Evolutionary conservation across 2,113 vertebrate species (phyloP).

Genomic region (Astur gentilis): DNA sequence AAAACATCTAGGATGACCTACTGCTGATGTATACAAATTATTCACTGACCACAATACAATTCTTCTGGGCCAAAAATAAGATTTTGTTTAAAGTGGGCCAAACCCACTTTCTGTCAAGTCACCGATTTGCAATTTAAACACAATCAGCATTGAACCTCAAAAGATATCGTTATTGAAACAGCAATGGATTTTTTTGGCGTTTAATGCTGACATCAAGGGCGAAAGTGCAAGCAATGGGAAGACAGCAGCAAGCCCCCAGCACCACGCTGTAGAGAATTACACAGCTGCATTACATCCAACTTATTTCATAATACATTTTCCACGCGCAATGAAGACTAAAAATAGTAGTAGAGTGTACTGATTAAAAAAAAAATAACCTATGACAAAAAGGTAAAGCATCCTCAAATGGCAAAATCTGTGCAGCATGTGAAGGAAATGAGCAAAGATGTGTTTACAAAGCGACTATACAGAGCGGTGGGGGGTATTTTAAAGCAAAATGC

Average conservation of each 20-base stretch:
- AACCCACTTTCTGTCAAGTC: neutral
- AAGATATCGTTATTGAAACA: neutral
- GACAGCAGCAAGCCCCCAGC: neutral
- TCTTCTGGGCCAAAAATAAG: neutral
- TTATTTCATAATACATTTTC: neutral
- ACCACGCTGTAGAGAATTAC: neutral
- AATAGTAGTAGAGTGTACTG: neutral
- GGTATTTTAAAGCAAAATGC: neutral
- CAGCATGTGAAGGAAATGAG: neutral
- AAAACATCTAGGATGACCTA: neutral
- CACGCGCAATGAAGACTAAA: neutral
- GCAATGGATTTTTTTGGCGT: neutral
- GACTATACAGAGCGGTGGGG: fast-evolving
- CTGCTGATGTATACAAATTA: neutral
- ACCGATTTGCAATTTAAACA: neutral
- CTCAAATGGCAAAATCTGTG: too few relatives aligned
- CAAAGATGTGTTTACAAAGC: neutral
- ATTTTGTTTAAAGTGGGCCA: neutral
- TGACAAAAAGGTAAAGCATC: neutral
- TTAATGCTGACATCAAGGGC: neutral
- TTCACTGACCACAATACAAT: neutral
- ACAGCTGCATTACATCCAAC: neutral
- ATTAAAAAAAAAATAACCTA: neutral
- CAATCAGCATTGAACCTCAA: neutral
- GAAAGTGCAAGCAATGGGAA: neutral